Percentiles rank a stretch among this genome's conserved stretches.
Evolutionary conservation across 2,888 invertebrate genomes (phyloP).

Genomic region (Atethmia centrago): DNA sequence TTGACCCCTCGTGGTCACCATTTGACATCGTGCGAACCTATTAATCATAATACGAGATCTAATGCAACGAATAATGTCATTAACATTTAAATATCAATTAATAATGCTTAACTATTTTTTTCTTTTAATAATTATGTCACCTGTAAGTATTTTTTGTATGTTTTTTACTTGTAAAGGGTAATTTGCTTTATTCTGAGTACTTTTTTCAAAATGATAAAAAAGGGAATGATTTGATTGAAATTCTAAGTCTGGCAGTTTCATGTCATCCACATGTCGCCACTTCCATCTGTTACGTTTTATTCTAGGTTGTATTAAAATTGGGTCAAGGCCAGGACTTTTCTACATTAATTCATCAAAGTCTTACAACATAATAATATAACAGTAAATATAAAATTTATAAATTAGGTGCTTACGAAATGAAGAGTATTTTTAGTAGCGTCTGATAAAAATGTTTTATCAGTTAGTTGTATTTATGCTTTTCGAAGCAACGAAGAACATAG

Average conservation of each 20-base stretch:
- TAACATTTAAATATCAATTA: conserved; percentile 39
- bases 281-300: background rate
- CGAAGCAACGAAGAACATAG: background rate
- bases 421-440: conserved; percentile 4
- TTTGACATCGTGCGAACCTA: conserved; percentile 39
- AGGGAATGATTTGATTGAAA: background rate
- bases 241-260: background rate
- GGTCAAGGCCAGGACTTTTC: conserved; percentile 20
- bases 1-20: conserved; percentile 38
- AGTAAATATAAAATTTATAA: background rate
- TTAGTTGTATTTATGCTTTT: background rate
- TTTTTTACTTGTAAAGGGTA: background rate
- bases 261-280: no score
- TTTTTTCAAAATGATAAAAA: no score
- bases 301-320: background rate
- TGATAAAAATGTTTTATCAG: conserved; percentile 1
- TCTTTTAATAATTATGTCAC: background rate
- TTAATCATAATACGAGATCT: conserved; percentile 36
- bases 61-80: conserved; percentile 33
- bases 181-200: background rate
- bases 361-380: background rate
- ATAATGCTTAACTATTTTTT: conserved; percentile 4
- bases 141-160: background rate
- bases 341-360: background rate
- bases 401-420: background rate